Evolutionary conservation across 2,113 vertebrate species (phyloP).

Genomic region (Dunckerocampus dactyliophorus): DNA sequence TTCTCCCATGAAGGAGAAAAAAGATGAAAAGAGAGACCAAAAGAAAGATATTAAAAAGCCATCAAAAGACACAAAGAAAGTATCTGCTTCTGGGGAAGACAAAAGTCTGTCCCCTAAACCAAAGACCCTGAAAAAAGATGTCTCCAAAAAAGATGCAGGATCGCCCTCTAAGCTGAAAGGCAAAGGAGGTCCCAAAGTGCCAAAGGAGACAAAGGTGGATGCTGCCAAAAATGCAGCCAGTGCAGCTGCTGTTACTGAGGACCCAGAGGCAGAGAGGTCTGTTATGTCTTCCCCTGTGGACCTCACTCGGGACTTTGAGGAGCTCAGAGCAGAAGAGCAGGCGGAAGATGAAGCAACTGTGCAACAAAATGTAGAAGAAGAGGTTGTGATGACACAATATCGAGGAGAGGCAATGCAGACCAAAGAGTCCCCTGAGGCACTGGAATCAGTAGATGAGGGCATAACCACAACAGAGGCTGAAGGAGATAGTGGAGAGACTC

Average conservation of each 20-base stretch:
- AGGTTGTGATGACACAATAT: slow-evolving; percentile 63
- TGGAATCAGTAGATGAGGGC: slow-evolving; percentile 88
- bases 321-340: slow-evolving; percentile 82
- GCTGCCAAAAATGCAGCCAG: slow-evolving; percentile 52
- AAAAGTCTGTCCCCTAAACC: slow-evolving; percentile 82
- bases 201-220: slow-evolving; percentile 72
- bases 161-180: slow-evolving; percentile 80
- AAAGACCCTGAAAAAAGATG: slow-evolving; percentile 83
- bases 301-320: slow-evolving; percentile 94
- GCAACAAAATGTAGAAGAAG: slow-evolving; percentile 64
- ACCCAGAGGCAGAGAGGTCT: slow-evolving; percentile 80
- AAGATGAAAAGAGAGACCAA: slow-evolving; percentile 84
- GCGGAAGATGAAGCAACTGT: slow-evolving; percentile 72
- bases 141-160: slow-evolving; percentile 76
- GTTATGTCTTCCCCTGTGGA: slow-evolving; percentile 95
- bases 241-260: slow-evolving; percentile 56
- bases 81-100: slow-evolving; percentile 62
- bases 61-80: slow-evolving; percentile 83
- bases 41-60: slow-evolving; percentile 82
- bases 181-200: slow-evolving; percentile 79
- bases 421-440: slow-evolving; percentile 79
- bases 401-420: slow-evolving; percentile 73
- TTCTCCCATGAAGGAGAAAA: slow-evolving; percentile 78
- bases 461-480: slow-evolving; percentile 91
- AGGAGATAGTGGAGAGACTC: slow-evolving; percentile 84